Evolutionary conservation across 2,113 vertebrate genomes (phyloP).

Genomic region (Marcusenius ussheri): DNA sequence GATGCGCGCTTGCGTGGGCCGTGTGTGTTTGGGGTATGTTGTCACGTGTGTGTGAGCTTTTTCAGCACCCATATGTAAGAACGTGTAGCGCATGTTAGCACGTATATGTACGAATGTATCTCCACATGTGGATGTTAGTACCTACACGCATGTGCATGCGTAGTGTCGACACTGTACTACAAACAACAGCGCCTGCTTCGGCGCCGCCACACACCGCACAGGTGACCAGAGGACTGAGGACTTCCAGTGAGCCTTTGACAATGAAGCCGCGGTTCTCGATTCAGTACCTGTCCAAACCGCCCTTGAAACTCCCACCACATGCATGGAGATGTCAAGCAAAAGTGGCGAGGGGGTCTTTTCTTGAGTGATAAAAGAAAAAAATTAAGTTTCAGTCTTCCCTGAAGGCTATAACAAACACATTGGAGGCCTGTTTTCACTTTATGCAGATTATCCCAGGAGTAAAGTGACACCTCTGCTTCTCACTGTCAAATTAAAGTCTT

Average conservation of each 20-base stretch:
- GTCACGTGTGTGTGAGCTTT: background rate
- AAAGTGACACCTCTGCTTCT: background rate
- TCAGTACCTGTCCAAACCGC: background rate
- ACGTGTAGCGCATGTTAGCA: background rate
- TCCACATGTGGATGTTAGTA: background rate
- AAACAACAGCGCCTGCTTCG: background rate
- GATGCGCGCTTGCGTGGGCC: background rate
- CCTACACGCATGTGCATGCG: background rate
- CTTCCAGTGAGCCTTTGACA: background rate
- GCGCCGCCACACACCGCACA: background rate
- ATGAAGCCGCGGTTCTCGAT: background rate
- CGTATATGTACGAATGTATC: background rate
- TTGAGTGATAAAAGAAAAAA: background rate
- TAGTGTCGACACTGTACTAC: background rate
- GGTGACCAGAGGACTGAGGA: background rate
- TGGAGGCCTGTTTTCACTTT: background rate
- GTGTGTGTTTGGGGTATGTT: background rate
- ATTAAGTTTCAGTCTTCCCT: background rate
- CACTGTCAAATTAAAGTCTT: background rate
- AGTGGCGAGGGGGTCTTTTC: background rate
- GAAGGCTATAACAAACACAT: background rate
- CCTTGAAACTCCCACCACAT: background rate
- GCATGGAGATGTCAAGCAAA: background rate
- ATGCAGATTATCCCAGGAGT: background rate
- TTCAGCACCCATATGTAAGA: background rate